Evolutionary conservation across 2,888 invertebrate species (phyloP).

Genomic region (Ecliptopera silaceata): DNA sequence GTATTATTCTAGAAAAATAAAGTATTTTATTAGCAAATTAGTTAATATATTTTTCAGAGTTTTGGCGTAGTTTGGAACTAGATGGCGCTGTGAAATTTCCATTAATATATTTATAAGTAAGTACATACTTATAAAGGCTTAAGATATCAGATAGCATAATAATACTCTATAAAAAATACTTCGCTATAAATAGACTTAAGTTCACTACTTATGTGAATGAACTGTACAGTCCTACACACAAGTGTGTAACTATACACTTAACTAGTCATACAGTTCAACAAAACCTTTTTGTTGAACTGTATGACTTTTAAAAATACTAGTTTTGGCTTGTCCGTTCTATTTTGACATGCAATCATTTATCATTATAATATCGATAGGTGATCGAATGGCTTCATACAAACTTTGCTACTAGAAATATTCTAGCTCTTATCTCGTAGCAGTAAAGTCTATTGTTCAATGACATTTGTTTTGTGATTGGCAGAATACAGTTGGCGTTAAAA

Average conservation of each 20-base stretch:
- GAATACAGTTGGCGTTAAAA: conserved; percentile 43
- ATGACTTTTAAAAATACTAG: conserved; percentile 54
- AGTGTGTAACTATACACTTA: not conserved
- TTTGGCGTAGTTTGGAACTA: too few species aligned
- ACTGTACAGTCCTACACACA: conserved; percentile 45
- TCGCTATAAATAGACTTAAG: conserved; percentile 2
- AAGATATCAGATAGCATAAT: too few species aligned
- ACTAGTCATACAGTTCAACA: not conserved
- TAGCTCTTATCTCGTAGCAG: conserved; percentile 9
- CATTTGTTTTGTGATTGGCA: conserved; percentile 21
- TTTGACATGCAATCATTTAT: conserved; percentile 65
- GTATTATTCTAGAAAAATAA: too few species aligned
- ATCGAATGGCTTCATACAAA: conserved; percentile 63
- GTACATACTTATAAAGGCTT: too few species aligned
- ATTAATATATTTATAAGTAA: too few species aligned
- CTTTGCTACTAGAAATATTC: not conserved
- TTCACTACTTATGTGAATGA: conserved; percentile 57
- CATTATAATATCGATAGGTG: conserved; percentile 65
- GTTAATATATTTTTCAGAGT: too few species aligned
- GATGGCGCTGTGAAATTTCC: too few species aligned
- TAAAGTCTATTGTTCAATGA: conserved; percentile 36
- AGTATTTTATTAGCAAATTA: too few species aligned
- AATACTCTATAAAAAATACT: too few species aligned
- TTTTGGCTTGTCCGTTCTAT: conserved; percentile 51
- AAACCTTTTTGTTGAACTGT: conserved; percentile 8